These are phyloP conservation scores for Poecile atricapillus DNA, from an alignment of 2,113 vertebrate species.

Conservation along the genomic window DNA sequence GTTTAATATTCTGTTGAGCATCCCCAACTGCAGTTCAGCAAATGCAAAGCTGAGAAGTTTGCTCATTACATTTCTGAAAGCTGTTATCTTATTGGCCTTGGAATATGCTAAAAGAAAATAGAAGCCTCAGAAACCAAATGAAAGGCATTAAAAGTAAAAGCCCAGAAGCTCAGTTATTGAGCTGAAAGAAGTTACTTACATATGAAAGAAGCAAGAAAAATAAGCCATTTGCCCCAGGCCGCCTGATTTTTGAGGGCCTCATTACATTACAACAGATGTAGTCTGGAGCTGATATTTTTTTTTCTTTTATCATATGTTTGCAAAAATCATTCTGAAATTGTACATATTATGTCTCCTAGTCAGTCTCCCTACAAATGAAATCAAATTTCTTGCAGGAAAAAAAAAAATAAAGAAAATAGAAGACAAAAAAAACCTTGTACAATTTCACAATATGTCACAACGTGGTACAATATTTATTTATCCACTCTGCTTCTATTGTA, in stretches of 20 bases:
- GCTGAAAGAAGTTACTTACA: conserved; percentile 35
- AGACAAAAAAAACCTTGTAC: not conserved
- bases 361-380: not conserved
- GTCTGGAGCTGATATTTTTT: not conserved
- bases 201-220: conserved; percentile 37
- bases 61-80: conserved; percentile 19
- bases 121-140: conserved; percentile 4
- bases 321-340: not conserved
- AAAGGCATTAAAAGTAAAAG: conserved; percentile 25
- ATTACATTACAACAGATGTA: not conserved
- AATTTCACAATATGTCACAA: not conserved
- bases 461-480: not conserved
- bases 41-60: conserved; percentile 19
- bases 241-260: not conserved
- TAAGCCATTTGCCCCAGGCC: not conserved
- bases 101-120: conserved; percentile 19
- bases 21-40: not conserved
- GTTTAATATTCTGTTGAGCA: conserved; percentile 51
- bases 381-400: rapidly evolving
- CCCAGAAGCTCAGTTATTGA: conserved; percentile 22
- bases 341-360: not conserved
- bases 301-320: not conserved
- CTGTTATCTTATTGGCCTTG: conserved; percentile 5
- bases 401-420: no score
- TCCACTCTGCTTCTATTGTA: not conserved